Evolutionary conservation across 2,888 invertebrate species (phyloP).

Genomic region (Cantharis rustica): DNA sequence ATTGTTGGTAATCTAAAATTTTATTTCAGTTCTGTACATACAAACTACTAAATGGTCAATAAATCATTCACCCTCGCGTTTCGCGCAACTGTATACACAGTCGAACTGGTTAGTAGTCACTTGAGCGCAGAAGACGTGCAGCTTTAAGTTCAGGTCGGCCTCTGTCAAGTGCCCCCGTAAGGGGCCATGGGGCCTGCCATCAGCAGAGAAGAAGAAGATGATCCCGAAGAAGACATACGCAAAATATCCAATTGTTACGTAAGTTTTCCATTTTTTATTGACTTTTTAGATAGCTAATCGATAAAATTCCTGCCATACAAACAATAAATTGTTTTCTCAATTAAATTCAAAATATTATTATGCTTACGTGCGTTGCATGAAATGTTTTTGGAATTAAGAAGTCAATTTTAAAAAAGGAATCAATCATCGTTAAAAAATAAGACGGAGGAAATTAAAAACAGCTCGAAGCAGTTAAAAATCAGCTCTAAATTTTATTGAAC

Average conservation of each 20-base stretch:
- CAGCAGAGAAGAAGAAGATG: slow-evolving; percentile 60
- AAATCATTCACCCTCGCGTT: slow-evolving; percentile 4
- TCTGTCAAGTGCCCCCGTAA: slow-evolving; percentile 60
- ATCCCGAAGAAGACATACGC: slow-evolving; percentile 60
- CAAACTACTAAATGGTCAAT: neutral
- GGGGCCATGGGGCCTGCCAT: slow-evolving; percentile 64
- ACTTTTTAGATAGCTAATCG: neutral
- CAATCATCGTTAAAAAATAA: neutral
- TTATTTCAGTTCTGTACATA: neutral
- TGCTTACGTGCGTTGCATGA: neutral
- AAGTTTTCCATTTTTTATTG: slow-evolving; percentile 41
- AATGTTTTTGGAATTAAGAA: neutral
- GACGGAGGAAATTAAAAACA: neutral
- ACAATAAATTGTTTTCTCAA: neutral
- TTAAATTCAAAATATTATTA: neutral
- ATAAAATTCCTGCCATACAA: neutral
- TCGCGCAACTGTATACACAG: slow-evolving; percentile 13
- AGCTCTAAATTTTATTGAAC: neutral
- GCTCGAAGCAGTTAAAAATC: neutral
- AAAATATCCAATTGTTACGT: slow-evolving; percentile 62
- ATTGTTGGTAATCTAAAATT: neutral
- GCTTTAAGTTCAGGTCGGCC: slow-evolving; percentile 53
- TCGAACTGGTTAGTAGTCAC: slow-evolving; percentile 19
- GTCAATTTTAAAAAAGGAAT: neutral
- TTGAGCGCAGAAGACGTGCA: slow-evolving; percentile 16